A percentile compares a stretch with the other conserved stretches of the same genome.
Conservation (phyloP, 2,888 invertebrate species). For the Rhorus exstirpatorius region DNA sequence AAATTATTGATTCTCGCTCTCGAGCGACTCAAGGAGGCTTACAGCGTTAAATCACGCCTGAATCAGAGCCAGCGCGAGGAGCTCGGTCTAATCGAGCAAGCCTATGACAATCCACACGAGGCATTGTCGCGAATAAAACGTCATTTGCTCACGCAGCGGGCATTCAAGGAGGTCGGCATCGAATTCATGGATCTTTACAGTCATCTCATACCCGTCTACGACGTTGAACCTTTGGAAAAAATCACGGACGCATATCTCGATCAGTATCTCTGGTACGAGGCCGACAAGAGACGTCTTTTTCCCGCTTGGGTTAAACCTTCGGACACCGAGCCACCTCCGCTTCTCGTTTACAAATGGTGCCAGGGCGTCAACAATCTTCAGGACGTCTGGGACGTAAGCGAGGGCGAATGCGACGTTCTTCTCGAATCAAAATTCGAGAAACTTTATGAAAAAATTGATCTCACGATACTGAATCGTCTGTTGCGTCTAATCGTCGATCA, state of each 20-base stretch:
- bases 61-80: constrained; percentile 99
- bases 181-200: constrained; percentile 99
- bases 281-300: constrained; percentile 98
- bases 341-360: constrained; percentile 99
- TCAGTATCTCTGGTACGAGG: constrained; percentile 99
- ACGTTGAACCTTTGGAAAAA: constrained; percentile 99
- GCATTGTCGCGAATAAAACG: constrained; percentile 99
- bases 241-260: constrained; percentile 99
- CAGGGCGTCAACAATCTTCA: constrained; percentile 99
- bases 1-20: constrained; percentile 98
- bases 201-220: constrained; percentile 99
- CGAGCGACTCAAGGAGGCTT: constrained; percentile 98
- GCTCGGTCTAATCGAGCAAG: constrained; percentile 99
- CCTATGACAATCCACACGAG: constrained; percentile 99
- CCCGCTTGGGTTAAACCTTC: constrained; percentile 99
- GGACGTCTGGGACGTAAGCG: constrained; percentile 99
- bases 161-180: constrained; percentile 99
- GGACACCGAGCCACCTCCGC: constrained; percentile 98
- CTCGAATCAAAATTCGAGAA: constrained; percentile 99
- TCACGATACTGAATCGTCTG: constrained; percentile 98
- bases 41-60: constrained; percentile 98
- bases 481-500: constrained; percentile 99
- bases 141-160: constrained; percentile 98
- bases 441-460: constrained; percentile 99
- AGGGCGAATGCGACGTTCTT: constrained; percentile 99